Evolutionary conservation across 2,797 vertebrate genomes (phyloP), one percentile per base, ranked within the genome.

Genomic region (Neosalanx taihuensis): DNA sequence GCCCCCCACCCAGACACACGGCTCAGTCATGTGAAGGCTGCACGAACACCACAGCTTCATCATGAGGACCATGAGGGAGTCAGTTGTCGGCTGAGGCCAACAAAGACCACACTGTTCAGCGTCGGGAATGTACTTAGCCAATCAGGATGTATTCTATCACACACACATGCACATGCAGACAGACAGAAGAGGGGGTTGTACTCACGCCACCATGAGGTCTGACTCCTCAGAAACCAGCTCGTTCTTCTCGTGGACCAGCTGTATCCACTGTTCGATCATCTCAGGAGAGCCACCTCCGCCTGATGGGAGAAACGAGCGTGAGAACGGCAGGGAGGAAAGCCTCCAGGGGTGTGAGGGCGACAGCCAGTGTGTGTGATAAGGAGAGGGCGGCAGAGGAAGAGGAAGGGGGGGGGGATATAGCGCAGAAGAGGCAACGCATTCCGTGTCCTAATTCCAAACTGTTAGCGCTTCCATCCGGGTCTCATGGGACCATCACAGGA

Each of bases 141-240:
- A 33, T 20, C 4, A 67, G 29, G 46, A 74, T 62, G 53, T 41
- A 13, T 12, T 46, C 41, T 46, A 46, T 46, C 41, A 46, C 41
- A 46, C 41, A 46, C 37, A 41, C 37, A 41, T 9, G 10, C 37
- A 41, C 9, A 46, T 26, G 23, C 23, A 26, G 9, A 46, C 41
- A 46, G 2, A 46, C 41, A 46, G 10, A 46, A 3, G 41, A 46
- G 41, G 41, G 41, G 41, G 41, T 46, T 17, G 49, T 0, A 94
- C 93, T 95, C 90, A 98, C 96, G 81, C 87, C 76, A 98, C 94
- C 96, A 97, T 98, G 81, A 98, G 95, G 75, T 98, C 97, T 0
- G 97, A 98, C 87, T 98, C 97, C 83, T 98, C 96, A 0, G 86
- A 93, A 67, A 98, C 88, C 74, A 98, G 73, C 0, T 80, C 89